A percentile compares a stretch with the other conserved stretches of the same genome.
phyloP scores from a whole-genome alignment of 1,140 invertebrate species.

The Theocolax elegans region DNA sequence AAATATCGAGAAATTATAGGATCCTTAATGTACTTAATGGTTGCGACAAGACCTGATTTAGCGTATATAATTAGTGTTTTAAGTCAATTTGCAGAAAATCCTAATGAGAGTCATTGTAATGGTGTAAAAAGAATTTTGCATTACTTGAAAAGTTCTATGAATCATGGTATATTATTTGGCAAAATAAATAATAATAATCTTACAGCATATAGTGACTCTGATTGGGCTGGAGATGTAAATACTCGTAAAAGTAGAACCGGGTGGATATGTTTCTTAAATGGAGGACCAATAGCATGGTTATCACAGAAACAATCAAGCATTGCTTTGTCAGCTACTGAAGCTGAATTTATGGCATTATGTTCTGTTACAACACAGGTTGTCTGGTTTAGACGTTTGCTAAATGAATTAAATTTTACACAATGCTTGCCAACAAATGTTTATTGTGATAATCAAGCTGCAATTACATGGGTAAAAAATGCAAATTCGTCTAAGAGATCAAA shows the following conservation, averaged over 20 bases:
- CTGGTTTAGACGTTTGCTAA: constrained; percentile 20
- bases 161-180: constrained; percentile 43
- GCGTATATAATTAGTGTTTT: constrained; percentile 53
- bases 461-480: constrained; percentile 45
- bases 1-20: neutral
- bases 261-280: constrained; percentile 46
- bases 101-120: constrained; percentile 53
- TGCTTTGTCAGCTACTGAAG: constrained; percentile 57
- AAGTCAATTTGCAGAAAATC: constrained; percentile 51
- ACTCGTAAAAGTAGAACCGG: constrained; percentile 48
- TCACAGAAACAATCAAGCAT: constrained; percentile 55
- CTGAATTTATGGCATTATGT: constrained; percentile 50
- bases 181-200: constrained; percentile 17
- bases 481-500: constrained; percentile 42
- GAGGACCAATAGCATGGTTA: constrained; percentile 50
- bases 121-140: constrained; percentile 55
- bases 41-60: constrained; percentile 60
- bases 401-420: constrained; percentile 1
- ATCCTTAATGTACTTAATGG: constrained; percentile 1
- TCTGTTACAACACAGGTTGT: constrained; percentile 19
- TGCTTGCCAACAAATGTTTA: constrained; percentile 28
- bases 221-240: constrained; percentile 46
- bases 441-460: constrained; percentile 37
- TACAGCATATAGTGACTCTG: constrained; percentile 42
- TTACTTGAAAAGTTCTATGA: constrained; percentile 61